Evolutionary conservation across 2,113 vertebrate genomes (phyloP).

Genomic region (western clawed frog (Xenopus tropicalis)): DNA sequence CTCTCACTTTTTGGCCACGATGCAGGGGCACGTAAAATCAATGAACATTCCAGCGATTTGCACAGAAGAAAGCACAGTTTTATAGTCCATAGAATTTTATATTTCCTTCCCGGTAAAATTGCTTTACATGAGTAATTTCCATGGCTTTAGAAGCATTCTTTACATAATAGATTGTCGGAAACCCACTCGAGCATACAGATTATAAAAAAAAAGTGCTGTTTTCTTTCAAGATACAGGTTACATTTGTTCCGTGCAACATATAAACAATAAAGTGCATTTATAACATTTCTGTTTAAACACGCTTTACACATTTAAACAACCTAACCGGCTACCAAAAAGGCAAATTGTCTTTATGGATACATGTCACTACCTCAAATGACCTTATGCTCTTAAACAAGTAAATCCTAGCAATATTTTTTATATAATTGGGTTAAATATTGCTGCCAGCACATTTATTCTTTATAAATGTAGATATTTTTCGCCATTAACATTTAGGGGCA

Average conservation of each 20-base stretch:
- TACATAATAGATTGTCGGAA: neutral
- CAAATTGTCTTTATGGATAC: constrained; percentile 32
- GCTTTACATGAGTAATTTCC: neutral
- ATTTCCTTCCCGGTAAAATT: too few species aligned
- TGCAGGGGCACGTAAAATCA: too few species aligned
- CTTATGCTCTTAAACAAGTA: too few species aligned
- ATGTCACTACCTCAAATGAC: constrained; percentile 50
- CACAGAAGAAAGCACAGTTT: too few species aligned
- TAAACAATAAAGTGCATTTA: constrained; percentile 71
- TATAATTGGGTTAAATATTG: too few species aligned
- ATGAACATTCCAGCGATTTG: too few species aligned
- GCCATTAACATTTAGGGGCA: too few species aligned
- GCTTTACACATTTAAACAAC: constrained; percentile 59
- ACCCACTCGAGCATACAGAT: neutral
- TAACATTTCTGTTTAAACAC: constrained; percentile 61
- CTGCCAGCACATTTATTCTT: too few species aligned
- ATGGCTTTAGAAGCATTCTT: neutral
- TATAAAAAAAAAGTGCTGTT: neutral
- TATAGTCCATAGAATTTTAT: too few species aligned
- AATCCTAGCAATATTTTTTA: too few species aligned
- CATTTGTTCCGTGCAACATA: constrained; percentile 50
- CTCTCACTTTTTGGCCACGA: too few species aligned
- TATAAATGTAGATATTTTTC: too few species aligned
- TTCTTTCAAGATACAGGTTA: neutral
- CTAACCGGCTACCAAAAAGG: constrained; percentile 51